Evolutionary conservation across 2,888 invertebrate species (phyloP).

Genomic region (Hymenopus coronatus): DNA sequence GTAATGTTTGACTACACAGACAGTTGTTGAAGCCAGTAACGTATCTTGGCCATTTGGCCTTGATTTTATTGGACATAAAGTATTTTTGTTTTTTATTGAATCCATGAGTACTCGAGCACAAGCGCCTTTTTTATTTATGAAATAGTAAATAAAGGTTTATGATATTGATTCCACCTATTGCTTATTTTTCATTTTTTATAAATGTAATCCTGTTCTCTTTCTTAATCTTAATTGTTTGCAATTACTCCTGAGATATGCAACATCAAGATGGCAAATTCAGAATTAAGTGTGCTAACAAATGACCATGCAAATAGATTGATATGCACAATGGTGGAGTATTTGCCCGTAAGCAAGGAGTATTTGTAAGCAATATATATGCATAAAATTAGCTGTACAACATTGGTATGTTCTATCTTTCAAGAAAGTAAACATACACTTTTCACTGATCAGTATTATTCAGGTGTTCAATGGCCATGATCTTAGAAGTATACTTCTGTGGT

Average conservation of each 20-base stretch:
- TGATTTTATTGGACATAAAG: background rate
- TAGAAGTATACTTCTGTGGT: no score
- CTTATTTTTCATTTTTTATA: background rate
- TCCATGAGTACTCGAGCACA: conserved; percentile 1
- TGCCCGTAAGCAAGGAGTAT: no score
- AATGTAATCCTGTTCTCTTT: background rate
- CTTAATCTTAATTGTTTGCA: background rate
- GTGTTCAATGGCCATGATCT: no score
- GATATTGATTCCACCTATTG: background rate
- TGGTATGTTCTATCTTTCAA: no score
- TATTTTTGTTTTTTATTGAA: conserved; percentile 5
- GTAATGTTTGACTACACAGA: background rate
- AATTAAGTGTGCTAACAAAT: background rate
- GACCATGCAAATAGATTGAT: no score
- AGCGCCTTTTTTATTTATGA: conserved; percentile 29
- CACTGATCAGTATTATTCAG: no score
- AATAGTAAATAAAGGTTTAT: conserved; percentile 29
- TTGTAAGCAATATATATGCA: no score
- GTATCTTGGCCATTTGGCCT: background rate
- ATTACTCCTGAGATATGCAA: background rate
- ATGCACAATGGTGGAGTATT: no score
- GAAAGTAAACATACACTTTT: no score
- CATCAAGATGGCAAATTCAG: background rate
- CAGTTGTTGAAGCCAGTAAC: background rate
- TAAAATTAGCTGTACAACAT: no score